Base-by-base conservation (phyloP, 2,888 invertebrate genomes). In the Andrena dorsata region DNA sequence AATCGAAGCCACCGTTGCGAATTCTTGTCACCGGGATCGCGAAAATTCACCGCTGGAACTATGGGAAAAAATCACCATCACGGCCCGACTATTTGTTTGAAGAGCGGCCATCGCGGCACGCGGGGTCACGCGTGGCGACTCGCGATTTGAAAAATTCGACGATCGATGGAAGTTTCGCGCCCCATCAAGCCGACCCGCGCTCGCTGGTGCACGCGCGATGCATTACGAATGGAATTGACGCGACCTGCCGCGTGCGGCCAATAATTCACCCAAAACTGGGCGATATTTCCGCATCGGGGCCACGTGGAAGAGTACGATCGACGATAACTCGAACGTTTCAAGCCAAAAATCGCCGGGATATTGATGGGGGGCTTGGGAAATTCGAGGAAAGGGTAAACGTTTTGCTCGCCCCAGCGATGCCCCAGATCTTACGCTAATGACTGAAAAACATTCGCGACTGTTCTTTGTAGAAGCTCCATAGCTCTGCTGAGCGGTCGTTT, bases 191-290 rank as follows among this genome's bases (percentile, higher is more conserved):
- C 23, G 58, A 13, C 26, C 65, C 32, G 35, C 13, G 51, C 23
- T 51, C 5, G 26, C 49, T 49, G 41, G 49, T 23, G 26, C 63
- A 69, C 66, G 60, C 60, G 83, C 79, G 77, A 83, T 84, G 85
- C 80, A 85, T 86, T 83, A 73, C 79, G 72, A 80, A 76, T 72
- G 80, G 66, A 81, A 82, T 83, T 76, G 86, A 84, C 80, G 76
- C 80, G 85, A 56, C 70, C 47, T 26, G 76, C 51, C 56, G 76
- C 23, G 23, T 78, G 82, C 79, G 68, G 75, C 66, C 82, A 82
- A 86, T 88, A 84, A 89, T 89, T 86, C 84, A 86, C 60, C 70
- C 56, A 13, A n/a, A 26, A 10, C n/a, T 58, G 63, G 61, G 65
- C 64, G 79, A 73, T 58, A 61, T 32, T 8, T 30, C 26, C 64